Base-by-base conservation (phyloP, 2,888 invertebrate genomes). In the Protodeltote pygarga region DNA sequence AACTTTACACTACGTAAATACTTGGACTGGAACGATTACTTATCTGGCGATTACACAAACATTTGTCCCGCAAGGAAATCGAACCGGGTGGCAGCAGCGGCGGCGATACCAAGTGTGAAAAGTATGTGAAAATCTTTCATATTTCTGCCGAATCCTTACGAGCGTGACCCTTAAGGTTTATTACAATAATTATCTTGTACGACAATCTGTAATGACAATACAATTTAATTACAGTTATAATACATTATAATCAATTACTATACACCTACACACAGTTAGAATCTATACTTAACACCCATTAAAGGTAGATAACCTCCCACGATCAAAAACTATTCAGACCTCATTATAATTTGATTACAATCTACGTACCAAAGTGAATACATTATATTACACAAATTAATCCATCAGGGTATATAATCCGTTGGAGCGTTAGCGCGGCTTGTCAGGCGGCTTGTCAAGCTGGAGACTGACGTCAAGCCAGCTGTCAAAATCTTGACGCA, bases 401-500 rank as follows among this genome's bases (percentile, higher is more conserved):
- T 89, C 87, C 87, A 88, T 90, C 89, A 89, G 71, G 78, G 75
- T 81, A 74, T 79, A 82, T 89, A 87, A 89, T 88, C 89, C 83
- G 78, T 71, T 52, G 69, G 72, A 77, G 77, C 81, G 83, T 77
- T 77, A 74, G 78, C 77, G 75, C 71, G 71, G 70, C 70, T 61
- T 71, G 83, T 81, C 83, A 73, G 58, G 71, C 77, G 71, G 69
- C 76, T 73, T 84, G 88, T 87, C 89, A 83, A 67, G 73, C 79
- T 85, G 47, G 39, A 51, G 52, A 47, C 49, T 60, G 23, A 49
- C 61, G 87, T 85, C 88, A 84, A 64, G 71, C 77, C 77, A 71
- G 71, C 85, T 88, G 87, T 89, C 90, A 89, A 76, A 87, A 86
- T 86, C 82, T 83, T 88, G 84, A 89, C 84, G 88, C 90, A 83